Evolutionary conservation across 2,888 invertebrate species (phyloP).

Genomic region (Acleris laterana): DNA sequence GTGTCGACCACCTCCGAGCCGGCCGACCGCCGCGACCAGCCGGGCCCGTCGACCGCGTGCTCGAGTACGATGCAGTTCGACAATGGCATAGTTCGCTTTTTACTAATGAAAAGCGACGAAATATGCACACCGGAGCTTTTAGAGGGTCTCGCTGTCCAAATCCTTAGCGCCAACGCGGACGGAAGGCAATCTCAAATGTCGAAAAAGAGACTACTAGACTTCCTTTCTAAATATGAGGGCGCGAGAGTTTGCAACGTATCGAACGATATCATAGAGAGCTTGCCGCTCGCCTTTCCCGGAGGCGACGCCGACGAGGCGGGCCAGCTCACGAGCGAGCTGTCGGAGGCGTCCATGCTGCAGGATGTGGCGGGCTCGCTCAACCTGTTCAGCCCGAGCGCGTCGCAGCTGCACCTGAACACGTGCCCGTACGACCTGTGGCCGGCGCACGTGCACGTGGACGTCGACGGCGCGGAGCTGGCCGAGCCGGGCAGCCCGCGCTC

Average conservation of each 20-base stretch:
- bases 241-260: constrained; percentile 72
- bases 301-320: constrained; percentile 57
- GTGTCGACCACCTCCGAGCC: constrained; percentile 55
- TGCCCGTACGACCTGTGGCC: constrained; percentile 77
- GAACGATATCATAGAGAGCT: constrained; percentile 70
- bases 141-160: constrained; percentile 76
- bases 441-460: constrained; percentile 68
- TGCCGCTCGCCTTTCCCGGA: constrained; percentile 59
- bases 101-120: constrained; percentile 82
- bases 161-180: constrained; percentile 66
- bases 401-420: constrained; percentile 67
- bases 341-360: constrained; percentile 69
- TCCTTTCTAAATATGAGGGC: constrained; percentile 73
- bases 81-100: constrained; percentile 80
- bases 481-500: constrained; percentile 62
- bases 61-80: constrained; percentile 66
- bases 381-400: constrained; percentile 69
- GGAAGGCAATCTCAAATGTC: constrained; percentile 67
- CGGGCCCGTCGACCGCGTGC: constrained; percentile 44
- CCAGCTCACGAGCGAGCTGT: constrained; percentile 55
- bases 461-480: constrained; percentile 59
- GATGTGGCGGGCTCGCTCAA: constrained; percentile 78
- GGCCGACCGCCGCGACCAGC: constrained; percentile 38
- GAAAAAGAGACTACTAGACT: constrained; percentile 66
- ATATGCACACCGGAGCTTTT: constrained; percentile 78